Percentiles rank a stretch among this genome's conserved stretches.
Conservation (phyloP, 2,797 vertebrate species). For the Gephyroberyx darwinii region DNA sequence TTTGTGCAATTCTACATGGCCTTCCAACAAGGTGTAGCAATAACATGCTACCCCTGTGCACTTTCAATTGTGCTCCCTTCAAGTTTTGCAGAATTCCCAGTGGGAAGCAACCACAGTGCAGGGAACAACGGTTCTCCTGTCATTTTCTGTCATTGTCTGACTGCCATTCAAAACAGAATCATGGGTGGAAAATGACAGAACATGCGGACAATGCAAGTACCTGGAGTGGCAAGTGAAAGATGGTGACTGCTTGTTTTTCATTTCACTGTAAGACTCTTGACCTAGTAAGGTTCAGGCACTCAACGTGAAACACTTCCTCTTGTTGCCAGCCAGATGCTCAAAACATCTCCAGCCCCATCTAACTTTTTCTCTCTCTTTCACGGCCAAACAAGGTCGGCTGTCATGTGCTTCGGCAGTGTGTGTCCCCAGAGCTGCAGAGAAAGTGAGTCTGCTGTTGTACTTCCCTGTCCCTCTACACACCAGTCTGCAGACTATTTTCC, state of each 20-base stretch:
- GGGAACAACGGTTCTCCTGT: neutral
- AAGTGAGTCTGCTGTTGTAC: slow-evolving; percentile 6
- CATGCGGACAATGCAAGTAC: neutral
- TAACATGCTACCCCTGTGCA: neutral
- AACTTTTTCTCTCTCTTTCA: neutral
- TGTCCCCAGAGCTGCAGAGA: neutral
- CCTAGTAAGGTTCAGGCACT: neutral
- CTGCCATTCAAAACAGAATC: slow-evolving; percentile 3
- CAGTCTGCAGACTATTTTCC: neutral
- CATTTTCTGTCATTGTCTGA: neutral
- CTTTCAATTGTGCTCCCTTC: neutral
- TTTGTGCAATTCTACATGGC: neutral
- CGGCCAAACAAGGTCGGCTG: slow-evolving; percentile 14
- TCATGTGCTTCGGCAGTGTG: neutral
- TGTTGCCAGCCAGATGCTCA: neutral
- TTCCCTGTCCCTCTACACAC: neutral
- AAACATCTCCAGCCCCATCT: neutral
- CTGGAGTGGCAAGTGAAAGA: slow-evolving; percentile 6
- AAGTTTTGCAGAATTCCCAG: neutral
- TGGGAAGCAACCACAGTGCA: neutral
- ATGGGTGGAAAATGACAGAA: neutral
- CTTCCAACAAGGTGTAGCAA: neutral
- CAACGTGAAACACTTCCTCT: neutral
- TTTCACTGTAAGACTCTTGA: slow-evolving; percentile 1
- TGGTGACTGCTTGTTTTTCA: slow-evolving; percentile 5